Evolutionary conservation across 2,888 invertebrate genomes (phyloP), one percentile per base, ranked within the genome.

Genomic region (Luperina testacea): DNA sequence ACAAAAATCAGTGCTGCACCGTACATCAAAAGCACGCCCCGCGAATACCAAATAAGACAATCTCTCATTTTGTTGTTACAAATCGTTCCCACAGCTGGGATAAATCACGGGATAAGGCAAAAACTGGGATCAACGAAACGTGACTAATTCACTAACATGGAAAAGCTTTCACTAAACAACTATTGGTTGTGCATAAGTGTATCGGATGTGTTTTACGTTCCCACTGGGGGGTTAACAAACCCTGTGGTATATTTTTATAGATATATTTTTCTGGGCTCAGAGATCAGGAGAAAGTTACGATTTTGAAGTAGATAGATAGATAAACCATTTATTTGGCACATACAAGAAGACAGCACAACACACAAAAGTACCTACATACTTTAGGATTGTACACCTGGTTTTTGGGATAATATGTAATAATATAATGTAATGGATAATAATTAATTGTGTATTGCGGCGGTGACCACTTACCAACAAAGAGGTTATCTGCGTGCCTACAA

Each of bases 101-200:
- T 93, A 93, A 92, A 93, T 93, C 92, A 91, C 86, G 81, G 89
- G 84, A 88, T 89, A 90, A 88, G 74, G 88, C 90, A 93, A 93
- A 93, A 93, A 92, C 90, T 90, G 90, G 78, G 82, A 83, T 88
- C 89, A 84, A 80, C 77, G 61, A 85, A 81, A 93, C 93, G 94
- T 93, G 93, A 93, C 94, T 93, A 92, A 93, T 93, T 92, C 93
- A 84, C 84, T 88, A 77, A 94, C 93, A 93, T 90, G 93, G 85
- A 90, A 93, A 93, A 89, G 91, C 93, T 94, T 92, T 93, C 89
- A 93, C 90, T 92, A 90, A 92, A 91, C 91, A 91, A 92, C 91
- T 91, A 90, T 90, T 90, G 86, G 88, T 85, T 90, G 86, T 90
- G 88, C 84, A 87, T 89, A 90, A 87, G 87, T 88, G 90, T 90